phyloP scores from a whole-genome alignment of 64 coral and sea anemone species.

The Stylophora pistillata region DNA sequence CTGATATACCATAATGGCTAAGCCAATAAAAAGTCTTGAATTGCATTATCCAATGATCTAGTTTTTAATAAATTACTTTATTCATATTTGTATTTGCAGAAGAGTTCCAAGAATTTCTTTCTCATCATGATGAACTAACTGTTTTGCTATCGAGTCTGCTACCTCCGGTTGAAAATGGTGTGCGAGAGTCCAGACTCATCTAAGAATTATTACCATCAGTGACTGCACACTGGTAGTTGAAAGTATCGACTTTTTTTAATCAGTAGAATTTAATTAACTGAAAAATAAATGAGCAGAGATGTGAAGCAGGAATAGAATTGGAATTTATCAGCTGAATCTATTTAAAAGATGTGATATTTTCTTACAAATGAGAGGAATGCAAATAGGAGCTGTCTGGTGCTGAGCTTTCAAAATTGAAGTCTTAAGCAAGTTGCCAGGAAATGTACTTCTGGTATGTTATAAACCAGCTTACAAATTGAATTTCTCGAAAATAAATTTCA shows the following conservation, averaged over 20 bases:
- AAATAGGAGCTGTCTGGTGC: not conserved
- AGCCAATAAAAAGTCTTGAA: too few relatives aligned
- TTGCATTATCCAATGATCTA: too few relatives aligned
- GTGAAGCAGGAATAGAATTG: not conserved
- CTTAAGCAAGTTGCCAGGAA: not conserved
- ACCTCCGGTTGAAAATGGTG: not conserved
- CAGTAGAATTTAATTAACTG: not conserved
- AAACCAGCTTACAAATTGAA: too few relatives aligned
- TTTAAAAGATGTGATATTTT: not conserved
- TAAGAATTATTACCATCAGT: not conserved
- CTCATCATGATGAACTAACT: conserved; percentile 43
- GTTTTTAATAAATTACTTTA: too few relatives aligned
- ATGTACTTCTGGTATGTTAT: too few relatives aligned
- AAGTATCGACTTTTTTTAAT: not conserved
- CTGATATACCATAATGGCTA: too few relatives aligned
- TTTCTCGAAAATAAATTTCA: too few relatives aligned
- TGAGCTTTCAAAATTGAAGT: not conserved
- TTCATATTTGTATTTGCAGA: conserved; percentile 29
- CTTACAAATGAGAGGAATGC: not conserved
- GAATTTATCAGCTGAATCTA: not conserved
- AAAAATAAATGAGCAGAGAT: not conserved
- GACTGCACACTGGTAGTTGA: not conserved
- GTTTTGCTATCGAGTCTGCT: conserved; percentile 37
- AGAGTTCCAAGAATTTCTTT: conserved; percentile 51
- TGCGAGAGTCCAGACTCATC: conserved; percentile 21